Base-by-base conservation (phyloP, 2,888 invertebrate genomes). In the Seladonia tumulorum region DNA sequence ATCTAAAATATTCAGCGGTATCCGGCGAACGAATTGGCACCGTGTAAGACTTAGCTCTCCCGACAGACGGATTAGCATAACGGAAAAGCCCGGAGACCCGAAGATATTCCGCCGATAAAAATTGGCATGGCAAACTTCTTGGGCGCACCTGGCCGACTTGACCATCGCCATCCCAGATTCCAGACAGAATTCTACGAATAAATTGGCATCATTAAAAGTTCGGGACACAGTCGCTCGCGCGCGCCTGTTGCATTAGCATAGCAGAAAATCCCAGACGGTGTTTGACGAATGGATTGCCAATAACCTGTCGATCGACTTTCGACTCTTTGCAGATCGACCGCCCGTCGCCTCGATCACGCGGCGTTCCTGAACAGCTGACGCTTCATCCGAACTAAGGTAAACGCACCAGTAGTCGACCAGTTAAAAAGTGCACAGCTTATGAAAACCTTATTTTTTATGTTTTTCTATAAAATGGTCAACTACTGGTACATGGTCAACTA, bases 311-410 rank as follows among this genome's bases (percentile, higher is more conserved):
- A 57, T 71, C 72, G 49, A 66, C 16, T 42, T 7, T 25, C 42
- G 75, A 81, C 73, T 73, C 22, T 63, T 73, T 70, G 57, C 60
- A 45, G 49, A 66, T 85, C 80, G 71, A 73, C 84, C 74, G 86
- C 42, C 87, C 81, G 42, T 79, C 79, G 79, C 63, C n/a, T n/a
- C 78, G 70, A 72, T n/a, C 22, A 74, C 66, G 73, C 80, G 75
- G 63, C 73, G 80, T 76, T 75, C 57, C 60, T 42, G 60, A 87
- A 82, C 90, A 88, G 89, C 89, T 89, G 92, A 89, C 79, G 81
- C 49, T 60, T 77, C n/a, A 57, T n/a, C n/a, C 75, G 10, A 14
- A 71, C 63, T 71, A n/a, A n/a, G n/a, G n/a, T n/a, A n/a, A n/a
- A n/a, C n/a, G n/a, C n/a, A n/a, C n/a, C n/a, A n/a, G n/a, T n/a